Percentiles rank a stretch among this genome's conserved stretches.
These are phyloP conservation scores for Thalassoma bifasciatum DNA, from an alignment of 2,113 vertebrate genomes.

Conservation along the genomic window DNA sequence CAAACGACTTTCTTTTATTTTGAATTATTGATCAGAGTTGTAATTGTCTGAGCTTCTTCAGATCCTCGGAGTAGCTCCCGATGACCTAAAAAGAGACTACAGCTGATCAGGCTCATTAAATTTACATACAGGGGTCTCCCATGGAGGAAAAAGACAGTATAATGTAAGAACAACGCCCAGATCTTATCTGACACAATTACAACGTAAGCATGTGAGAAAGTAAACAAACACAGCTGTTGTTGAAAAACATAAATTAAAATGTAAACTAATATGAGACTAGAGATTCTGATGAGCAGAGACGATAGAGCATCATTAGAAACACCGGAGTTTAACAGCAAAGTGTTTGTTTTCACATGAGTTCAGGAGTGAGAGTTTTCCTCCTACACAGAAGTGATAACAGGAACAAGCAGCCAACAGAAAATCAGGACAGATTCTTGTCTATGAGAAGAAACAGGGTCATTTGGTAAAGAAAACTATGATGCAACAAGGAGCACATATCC, in stretches of 20 bases:
- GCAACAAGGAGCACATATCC: too few species aligned
- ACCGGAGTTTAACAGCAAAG: constrained; percentile 11
- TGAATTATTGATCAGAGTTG: constrained; percentile 28
- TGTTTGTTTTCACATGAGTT: constrained; percentile 24
- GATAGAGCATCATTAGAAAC: neutral
- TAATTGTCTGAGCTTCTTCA: neutral
- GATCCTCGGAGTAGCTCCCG: neutral
- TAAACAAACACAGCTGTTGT: neutral
- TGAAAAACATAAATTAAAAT: constrained; percentile 9
- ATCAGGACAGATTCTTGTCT: too few species aligned
- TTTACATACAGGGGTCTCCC: neutral
- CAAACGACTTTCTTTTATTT: neutral
- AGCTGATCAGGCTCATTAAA: neutral
- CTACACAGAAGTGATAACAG: constrained; percentile 31
- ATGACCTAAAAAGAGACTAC: constrained; percentile 7
- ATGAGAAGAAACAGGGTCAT: neutral
- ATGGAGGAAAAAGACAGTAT: neutral
- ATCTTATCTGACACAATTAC: neutral
- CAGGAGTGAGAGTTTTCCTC: constrained; percentile 39
- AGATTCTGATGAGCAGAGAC: neutral
- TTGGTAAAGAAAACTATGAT: neutral
- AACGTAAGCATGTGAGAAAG: neutral
- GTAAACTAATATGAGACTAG: neutral
- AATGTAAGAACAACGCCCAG: neutral
- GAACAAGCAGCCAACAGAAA: neutral